Evolutionary conservation across 2,113 vertebrate genomes (phyloP), one percentile per base, ranked within the genome.

Genomic region (Bubo scandiacus): DNA sequence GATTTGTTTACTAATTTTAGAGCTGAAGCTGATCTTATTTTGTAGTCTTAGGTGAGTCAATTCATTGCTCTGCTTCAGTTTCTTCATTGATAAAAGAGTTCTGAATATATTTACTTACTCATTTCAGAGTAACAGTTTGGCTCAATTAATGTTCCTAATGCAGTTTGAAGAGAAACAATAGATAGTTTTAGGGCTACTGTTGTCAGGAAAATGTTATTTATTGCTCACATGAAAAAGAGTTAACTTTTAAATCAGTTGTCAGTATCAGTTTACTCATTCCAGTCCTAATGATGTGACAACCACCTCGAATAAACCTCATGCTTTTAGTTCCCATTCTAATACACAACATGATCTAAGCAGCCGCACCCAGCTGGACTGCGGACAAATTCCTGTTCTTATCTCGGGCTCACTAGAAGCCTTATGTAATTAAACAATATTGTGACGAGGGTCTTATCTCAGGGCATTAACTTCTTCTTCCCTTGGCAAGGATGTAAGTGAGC

Each of bases 361-460:
- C 97, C 96, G 32, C 95, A 92, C 95, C 96, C 97, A 89, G 88
- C 92, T 97, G 95, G 96, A 95, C 80, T 63, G 54, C 1, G 26
- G 88, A 93, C 96, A 97, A 95, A 97, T 97, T 97, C 97, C 97
- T 95, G 96, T 55, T 84, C 96, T 97, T 98, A 98, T 98, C 97
- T 94, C 52, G 85, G 67, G 49, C 91, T 80, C 65, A 30, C 91
- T 92, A 88, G 86, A 95, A 94, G 78, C 74, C 83, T 96, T 93
- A 92, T 90, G 94, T 91, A 96, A 96, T 95, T 90, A 96, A 97
- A 97, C 95, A 97, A 79, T 57, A 94, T 95, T 87, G 82, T 95
- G 96, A 97, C 52, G n/a, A 97, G 89, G 95, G 92, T 86, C 96
- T 97, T 97, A 97, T 97, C 96, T 98, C 61, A 65, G 83, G 75